Percentiles rank a stretch among this genome's conserved stretches.
phyloP scores from a whole-genome alignment of 2,113 vertebrate genomes.

The Rousettus leschenaultii region DNA sequence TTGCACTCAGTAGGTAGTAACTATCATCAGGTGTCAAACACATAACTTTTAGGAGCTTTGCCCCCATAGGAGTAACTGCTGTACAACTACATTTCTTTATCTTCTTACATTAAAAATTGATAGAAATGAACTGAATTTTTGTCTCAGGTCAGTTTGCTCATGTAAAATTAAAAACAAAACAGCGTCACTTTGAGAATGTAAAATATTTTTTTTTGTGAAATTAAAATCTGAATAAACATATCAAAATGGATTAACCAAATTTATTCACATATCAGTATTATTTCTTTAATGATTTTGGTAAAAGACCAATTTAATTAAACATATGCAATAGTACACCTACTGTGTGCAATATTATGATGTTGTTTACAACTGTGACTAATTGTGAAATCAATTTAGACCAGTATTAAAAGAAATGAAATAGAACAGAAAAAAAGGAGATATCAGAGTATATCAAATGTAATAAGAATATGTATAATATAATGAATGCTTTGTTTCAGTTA shows the following conservation, averaged over 20 bases:
- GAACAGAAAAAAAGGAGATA: conserved; percentile 8
- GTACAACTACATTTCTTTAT: not conserved
- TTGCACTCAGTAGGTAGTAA: not conserved
- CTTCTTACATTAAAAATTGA: not conserved
- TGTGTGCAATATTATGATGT: not conserved
- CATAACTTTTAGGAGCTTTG: not conserved
- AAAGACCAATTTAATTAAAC: conserved; percentile 4
- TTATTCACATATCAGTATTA: conserved; percentile 34
- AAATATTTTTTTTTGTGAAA: not conserved
- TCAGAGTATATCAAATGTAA: not conserved
- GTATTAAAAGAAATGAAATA: conserved; percentile 15
- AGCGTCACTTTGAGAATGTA: not conserved
- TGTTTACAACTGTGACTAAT: not conserved
- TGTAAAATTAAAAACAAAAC: conserved; percentile 14
- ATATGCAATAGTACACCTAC: not conserved
- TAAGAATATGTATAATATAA: not conserved
- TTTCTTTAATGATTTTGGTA: not conserved
- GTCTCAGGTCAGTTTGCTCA: not conserved
- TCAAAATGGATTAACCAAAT: not conserved
- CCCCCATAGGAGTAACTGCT: not conserved
- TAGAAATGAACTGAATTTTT: conserved; percentile 1
- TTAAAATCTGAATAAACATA: conserved; percentile 21
- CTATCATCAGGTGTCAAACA: not conserved
- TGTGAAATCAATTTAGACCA: conserved; percentile 13
- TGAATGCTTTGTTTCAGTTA: not conserved